phyloP scores from a whole-genome alignment of 2,113 vertebrate genomes.

The Siphamia tubifer region DNA sequence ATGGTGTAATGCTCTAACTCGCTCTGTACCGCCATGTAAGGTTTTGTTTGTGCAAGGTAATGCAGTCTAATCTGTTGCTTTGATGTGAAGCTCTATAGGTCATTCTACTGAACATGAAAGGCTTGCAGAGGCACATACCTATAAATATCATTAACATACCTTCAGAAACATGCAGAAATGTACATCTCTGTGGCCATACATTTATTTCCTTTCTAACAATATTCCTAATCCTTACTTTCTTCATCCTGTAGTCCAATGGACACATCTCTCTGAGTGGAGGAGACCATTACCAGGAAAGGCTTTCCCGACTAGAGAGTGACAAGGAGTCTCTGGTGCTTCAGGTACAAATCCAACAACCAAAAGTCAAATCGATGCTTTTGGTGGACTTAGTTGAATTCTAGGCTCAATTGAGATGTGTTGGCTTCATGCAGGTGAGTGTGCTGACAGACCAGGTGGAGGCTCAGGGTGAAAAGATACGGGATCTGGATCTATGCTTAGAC shows the following conservation, averaged over 20 bases:
- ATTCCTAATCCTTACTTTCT: slow-evolving; percentile 1
- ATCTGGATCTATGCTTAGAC: slow-evolving; percentile 93
- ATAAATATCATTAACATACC: too few relatives aligned
- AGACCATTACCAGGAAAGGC: slow-evolving; percentile 94
- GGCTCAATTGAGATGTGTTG: not conserved
- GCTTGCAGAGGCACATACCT: too few relatives aligned
- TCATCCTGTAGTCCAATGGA: slow-evolving; percentile 88
- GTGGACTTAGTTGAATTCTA: too few relatives aligned
- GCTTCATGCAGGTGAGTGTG: slow-evolving; percentile 88
- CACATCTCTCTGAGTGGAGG: slow-evolving; percentile 86
- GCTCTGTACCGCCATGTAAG: slow-evolving; percentile 59
- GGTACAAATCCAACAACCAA: slow-evolving; percentile 68
- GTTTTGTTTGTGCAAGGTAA: slow-evolving; percentile 47
- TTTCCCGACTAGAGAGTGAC: slow-evolving; percentile 92
- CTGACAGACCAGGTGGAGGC: slow-evolving; percentile 98
- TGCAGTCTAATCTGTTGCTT: not conserved
- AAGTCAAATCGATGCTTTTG: not conserved
- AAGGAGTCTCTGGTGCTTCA: slow-evolving; percentile 97
- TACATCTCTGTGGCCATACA: not conserved
- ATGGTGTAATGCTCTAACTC: slow-evolving; percentile 64
- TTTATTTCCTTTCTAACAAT: not conserved
- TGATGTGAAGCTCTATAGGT: slow-evolving; percentile 1
- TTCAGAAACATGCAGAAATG: too few relatives aligned
- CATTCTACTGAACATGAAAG: not conserved
- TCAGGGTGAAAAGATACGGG: slow-evolving; percentile 97